Base-by-base conservation (phyloP, 1,140 invertebrate species). In the Amyelois transitella region DNA sequence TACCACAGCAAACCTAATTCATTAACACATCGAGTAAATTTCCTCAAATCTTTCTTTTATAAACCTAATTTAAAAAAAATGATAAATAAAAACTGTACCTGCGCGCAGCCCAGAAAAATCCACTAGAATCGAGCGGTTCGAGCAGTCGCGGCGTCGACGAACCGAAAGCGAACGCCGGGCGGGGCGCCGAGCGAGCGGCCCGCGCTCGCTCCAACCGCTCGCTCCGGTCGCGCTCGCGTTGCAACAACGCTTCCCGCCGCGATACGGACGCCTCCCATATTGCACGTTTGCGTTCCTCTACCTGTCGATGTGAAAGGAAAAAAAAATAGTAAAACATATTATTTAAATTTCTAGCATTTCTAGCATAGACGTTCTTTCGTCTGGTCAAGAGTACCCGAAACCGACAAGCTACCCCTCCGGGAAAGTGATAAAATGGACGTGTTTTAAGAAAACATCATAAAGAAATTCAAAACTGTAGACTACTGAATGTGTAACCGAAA, bases 251-350 rank as follows among this genome's bases (percentile, higher is more conserved):
- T 83, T 96, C 95, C 62, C 95, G 91, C 60, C 95, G 90, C 67
- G 96, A 95, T 64, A 93, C 88, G 61, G 96, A 95, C 20, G 95
- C 95, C 81, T 96, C 95, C 90, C 94, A 94, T 84, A 97, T 96
- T 74, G 93, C 91, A 53, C 92, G 92, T 88, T 96, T 96, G 62
- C 95, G 91, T 86, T 96, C 95, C 85, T 96, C 96, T 24, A 96
- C 96, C 89, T 95, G 91, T 2, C 62, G 58, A 48, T 21, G 14
- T 19, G n/a, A 19, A 10, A 45, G 1, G 6, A 8, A n/a, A 59
- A 65, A 56, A 7, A 32, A 32, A 53, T 14, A 17, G 7, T 50
- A 25, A 43, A 43, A 24, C 24, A 17, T 49, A 6, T 7, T 24
- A 24, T 24, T 5, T 5, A 24, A 24, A 24, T 24, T 24, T 24